Evolutionary conservation across 2,113 vertebrate genomes (phyloP).

Genomic region (Corythornis vintsioides): DNA sequence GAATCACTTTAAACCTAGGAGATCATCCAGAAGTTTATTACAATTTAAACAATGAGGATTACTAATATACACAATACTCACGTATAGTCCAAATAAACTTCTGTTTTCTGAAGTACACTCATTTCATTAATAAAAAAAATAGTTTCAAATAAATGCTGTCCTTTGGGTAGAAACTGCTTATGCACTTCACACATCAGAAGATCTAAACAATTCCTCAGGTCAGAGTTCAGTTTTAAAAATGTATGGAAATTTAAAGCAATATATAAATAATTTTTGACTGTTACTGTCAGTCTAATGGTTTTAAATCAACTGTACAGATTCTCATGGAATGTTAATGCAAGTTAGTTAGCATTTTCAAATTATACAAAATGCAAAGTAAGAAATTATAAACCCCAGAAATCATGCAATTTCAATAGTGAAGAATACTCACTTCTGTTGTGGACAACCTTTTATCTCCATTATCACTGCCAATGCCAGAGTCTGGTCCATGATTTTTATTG

Average conservation of each 20-base stretch:
- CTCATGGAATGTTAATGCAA: neutral
- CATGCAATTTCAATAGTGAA: neutral
- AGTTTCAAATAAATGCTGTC: neutral
- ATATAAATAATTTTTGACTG: neutral
- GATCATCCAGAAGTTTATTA: neutral
- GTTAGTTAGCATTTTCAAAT: neutral
- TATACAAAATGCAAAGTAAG: neutral
- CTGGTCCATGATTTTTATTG: constrained; percentile 95
- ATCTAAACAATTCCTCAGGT: neutral
- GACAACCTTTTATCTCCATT: constrained; percentile 97
- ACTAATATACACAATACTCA: neutral
- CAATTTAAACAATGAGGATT: neutral
- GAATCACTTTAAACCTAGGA: neutral
- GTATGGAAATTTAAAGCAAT: neutral
- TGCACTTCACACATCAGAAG: neutral
- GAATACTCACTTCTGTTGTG: constrained; percentile 90
- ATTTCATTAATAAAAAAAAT: neutral
- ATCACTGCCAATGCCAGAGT: constrained; percentile 98
- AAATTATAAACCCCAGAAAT: neutral
- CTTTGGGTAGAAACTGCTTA: neutral
- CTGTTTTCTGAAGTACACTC: neutral
- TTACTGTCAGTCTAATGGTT: neutral
- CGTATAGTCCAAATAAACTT: neutral
- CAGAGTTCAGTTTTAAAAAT: neutral
- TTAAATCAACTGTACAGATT: neutral